Evolutionary conservation across 2,797 vertebrate species (phyloP), one percentile per base, ranked within the genome.

Genomic region (Sphaeramia orbicularis): DNA sequence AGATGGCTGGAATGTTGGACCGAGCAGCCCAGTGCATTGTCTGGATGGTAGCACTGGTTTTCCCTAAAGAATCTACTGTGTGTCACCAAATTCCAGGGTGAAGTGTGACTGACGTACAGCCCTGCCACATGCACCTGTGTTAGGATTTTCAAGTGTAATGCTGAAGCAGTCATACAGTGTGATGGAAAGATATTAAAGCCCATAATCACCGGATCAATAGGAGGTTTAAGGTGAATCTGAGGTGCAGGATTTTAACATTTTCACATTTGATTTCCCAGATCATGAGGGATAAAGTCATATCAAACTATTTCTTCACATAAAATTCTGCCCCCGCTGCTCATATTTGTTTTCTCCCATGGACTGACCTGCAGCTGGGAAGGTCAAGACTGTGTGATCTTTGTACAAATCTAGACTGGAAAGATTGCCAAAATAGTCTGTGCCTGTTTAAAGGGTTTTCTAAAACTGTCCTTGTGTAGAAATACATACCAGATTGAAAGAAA

Each of bases 201-300:
- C 93, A 92, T 89, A 89, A 59, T 93, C 9, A 35, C 32, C 9
- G 65, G 94, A 90, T 93, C 56, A 90, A 81, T 47, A 37, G 15
- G 70, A 65, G 77, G 84, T 89, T 84, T 78, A 87, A 89, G 85
- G 80, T 84, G 10, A 30, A 16, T 32, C 21, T 52, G 5, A 44
- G 10, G 12, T 35, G 32, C 15, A 16, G 35, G 44, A 56, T 4
- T 4, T 37, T 49, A 38, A 44, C 15, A 36, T n/a, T 7, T 7
- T 51, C 10, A 24, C 38, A 32, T 30, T 30, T 36, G 10, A 4
- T 27, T 18, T 32, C 42, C 11, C 1, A 10, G 21, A 74, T 12
- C 13, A 18, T 38, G 38, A 41, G 10, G 12, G n/a, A 55, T 21
- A 10, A 44, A 44, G 10, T 8, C n/a, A 42, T 14, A 51, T n/a